Evolutionary conservation across 2,888 invertebrate species (phyloP).

Genomic region (Spodoptera exigua): DNA sequence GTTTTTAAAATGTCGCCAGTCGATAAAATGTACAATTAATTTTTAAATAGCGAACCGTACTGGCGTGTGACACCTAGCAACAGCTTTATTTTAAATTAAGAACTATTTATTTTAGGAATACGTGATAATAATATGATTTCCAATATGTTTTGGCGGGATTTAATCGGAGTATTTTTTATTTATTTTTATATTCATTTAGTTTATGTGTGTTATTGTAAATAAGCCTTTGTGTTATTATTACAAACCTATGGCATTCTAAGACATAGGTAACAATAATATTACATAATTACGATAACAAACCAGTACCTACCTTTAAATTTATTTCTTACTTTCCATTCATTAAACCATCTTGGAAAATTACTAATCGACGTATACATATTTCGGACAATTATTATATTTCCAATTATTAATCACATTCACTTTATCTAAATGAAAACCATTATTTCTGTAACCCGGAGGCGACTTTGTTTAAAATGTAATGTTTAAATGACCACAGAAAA

Average conservation of each 20-base stretch:
- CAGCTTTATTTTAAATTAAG: constrained; percentile 28
- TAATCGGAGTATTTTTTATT: no score
- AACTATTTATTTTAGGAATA: constrained; percentile 23
- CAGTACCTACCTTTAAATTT: background rate
- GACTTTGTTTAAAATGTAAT: constrained; percentile 22
- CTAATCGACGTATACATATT: constrained; percentile 25
- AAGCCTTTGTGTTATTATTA: background rate
- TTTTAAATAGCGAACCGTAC: constrained; percentile 33
- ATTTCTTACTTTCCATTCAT: constrained; percentile 27
- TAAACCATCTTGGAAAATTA: constrained; percentile 22
- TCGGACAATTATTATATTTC: constrained; percentile 28
- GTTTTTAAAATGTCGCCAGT: constrained; percentile 82
- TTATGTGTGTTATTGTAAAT: no score
- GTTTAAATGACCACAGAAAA: background rate
- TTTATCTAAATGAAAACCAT: constrained; percentile 29
- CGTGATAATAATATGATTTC: no score
- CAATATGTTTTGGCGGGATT: no score
- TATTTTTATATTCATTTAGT: no score
- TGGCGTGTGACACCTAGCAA: constrained; percentile 67
- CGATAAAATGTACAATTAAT: constrained; percentile 41
- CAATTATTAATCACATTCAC: constrained; percentile 30
- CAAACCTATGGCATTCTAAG: no score
- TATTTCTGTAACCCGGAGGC: constrained; percentile 28
- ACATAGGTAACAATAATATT: background rate
- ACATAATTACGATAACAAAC: constrained; percentile 15